Evolutionary conservation across 2,888 invertebrate species (phyloP), one percentile per base, ranked within the genome.

Genomic region (Eupithecia pulchellata): DNA sequence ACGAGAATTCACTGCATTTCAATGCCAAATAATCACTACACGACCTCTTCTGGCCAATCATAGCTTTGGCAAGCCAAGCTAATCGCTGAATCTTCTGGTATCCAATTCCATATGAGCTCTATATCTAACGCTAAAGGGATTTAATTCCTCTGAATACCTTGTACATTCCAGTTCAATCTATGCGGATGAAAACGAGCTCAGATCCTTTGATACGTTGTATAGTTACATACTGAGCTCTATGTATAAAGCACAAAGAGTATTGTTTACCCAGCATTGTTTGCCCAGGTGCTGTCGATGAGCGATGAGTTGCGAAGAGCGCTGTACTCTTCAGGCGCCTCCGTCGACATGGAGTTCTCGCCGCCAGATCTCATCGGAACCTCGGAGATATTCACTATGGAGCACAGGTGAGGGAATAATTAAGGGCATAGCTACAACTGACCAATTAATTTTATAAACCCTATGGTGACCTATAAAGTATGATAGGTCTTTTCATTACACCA

Each of bases 301-400:
- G 98, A 98, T 95, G 98, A 98, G 95, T 95, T 98, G 85, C 96
- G 98, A 76, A 96, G 97, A 88, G 97, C 98, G 74, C 95, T 97
- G 69, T 97, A 97, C 79, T 96, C 96, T 79, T 96, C 96, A 82
- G 97, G 96, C 82, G 96, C 96, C 81, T 97, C 97, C 79, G 95
- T 98, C 85, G 98, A 98, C 92, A 95, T 97, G 91, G 98, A 98
- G 86, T 95, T 98, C 80, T 97, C 97, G 77, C 96, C 99, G 78
- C 99, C 99, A 17, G 99, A 99, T 86, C 95, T 99, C 81, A 96
- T 98, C 82, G 98, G 98, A 71, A 95, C 95, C 76, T 98, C 99
- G 65, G 98, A 98, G 92, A 98, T 99, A 84, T 95, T 99, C 85
- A 97, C 97, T 76, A 98, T 98, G 92, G 97, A 98, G 72, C 98